Percentiles rank a stretch among this genome's conserved stretches.
phyloP scores from a whole-genome alignment of 2,797 vertebrate species.

The Cyclopterus lumpus region DNA sequence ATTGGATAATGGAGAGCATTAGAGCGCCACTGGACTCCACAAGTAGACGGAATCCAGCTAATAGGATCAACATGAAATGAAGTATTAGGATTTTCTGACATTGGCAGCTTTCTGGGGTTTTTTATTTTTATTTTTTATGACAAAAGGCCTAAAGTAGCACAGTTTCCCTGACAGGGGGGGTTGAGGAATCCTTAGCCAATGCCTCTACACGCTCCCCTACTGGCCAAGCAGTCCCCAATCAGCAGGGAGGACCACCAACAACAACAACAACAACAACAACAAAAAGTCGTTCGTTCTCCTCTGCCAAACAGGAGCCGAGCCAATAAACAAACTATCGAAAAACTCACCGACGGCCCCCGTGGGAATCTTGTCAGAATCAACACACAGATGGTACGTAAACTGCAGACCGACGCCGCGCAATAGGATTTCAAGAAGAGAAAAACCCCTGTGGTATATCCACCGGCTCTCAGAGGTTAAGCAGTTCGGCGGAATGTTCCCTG shows the following conservation, averaged over 20 bases:
- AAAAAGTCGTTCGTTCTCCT: not conserved
- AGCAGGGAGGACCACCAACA: not conserved
- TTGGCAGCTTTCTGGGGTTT: not conserved
- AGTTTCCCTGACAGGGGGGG: too few species aligned
- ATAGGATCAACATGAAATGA: conserved; percentile 46
- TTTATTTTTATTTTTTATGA: conserved; percentile 29
- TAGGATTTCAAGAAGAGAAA: not conserved
- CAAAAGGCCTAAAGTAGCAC: not conserved
- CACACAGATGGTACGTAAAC: not conserved
- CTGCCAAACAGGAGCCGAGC: not conserved
- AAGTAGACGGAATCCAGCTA: conserved; percentile 3
- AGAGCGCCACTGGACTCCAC: conserved; percentile 23
- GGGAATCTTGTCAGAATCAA: not conserved
- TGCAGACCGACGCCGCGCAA: not conserved
- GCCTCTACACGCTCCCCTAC: not conserved
- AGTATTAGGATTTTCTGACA: conserved; percentile 18
- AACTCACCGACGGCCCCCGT: too few species aligned
- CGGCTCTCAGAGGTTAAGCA: not conserved
- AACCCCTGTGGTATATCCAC: not conserved
- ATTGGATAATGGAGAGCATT: conserved; percentile 29
- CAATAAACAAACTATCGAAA: not conserved
- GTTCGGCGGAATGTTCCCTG: not conserved
- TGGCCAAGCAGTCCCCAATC: not conserved
- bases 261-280: not conserved
- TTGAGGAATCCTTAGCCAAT: too few species aligned